A percentile compares a stretch with the other conserved stretches of the same genome.
phyloP scores from a whole-genome alignment of 2,113 vertebrate genomes.

The Tichodroma muraria region DNA sequence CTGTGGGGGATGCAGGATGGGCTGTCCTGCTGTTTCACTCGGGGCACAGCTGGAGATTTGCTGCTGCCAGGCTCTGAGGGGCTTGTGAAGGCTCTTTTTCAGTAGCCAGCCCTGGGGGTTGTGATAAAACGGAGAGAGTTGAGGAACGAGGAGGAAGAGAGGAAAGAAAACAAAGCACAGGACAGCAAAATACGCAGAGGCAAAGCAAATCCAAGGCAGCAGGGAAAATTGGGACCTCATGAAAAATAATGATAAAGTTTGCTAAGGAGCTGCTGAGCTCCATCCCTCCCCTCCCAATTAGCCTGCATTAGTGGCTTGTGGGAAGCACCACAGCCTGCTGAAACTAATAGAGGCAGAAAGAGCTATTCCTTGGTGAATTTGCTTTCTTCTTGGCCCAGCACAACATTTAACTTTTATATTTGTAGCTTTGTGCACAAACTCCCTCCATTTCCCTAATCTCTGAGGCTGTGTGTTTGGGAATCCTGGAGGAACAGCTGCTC shows the following conservation, averaged over 20 bases:
- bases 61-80: neutral
- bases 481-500: neutral
- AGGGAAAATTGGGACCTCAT: neutral
- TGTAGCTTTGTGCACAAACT: neutral
- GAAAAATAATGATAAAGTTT: neutral
- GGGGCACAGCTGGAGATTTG: neutral
- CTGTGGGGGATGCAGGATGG: neutral
- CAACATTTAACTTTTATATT: neutral
- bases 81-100: neutral
- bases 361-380: neutral
- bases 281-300: neutral
- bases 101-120: neutral
- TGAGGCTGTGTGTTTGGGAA: neutral
- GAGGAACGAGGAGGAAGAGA: neutral
- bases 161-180: neutral
- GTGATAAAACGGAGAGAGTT: neutral
- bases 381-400: neutral
- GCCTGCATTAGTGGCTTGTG: neutral
- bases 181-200: neutral
- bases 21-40: neutral
- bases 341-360: neutral
- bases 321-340: neutral
- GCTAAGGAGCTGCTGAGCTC: neutral
- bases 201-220: neutral
- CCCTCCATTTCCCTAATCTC: neutral